Percentiles rank a stretch among this genome's conserved stretches.
These are phyloP conservation scores for Hypanus sabinus DNA, from an alignment of 2,113 vertebrate genomes.

Conservation along the genomic window DNA sequence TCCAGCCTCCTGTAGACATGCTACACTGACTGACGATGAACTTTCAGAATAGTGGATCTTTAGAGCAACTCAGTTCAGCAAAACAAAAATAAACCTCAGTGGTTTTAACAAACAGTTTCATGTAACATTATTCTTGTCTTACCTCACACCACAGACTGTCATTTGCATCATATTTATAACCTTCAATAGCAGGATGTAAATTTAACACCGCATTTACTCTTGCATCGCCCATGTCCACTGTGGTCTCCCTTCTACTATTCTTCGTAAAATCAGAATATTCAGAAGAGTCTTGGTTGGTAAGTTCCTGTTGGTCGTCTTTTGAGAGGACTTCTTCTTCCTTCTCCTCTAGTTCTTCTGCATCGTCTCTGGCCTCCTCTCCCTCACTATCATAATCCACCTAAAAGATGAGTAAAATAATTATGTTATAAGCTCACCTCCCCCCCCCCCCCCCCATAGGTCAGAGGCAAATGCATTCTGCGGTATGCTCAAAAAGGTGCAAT, in stretches of 20 bases:
- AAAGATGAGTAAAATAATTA: background rate
- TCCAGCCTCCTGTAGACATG: background rate
- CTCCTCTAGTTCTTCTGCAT: slow-evolving; percentile 39
- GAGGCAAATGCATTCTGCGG: background rate
- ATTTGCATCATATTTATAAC: slow-evolving; percentile 69
- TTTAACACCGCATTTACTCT: slow-evolving; percentile 63
- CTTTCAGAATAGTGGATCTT: too few relatives aligned
- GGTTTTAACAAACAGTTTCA: background rate
- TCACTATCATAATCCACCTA: slow-evolving; percentile 94
- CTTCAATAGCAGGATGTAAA: slow-evolving; percentile 58
- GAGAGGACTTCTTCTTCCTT: slow-evolving; percentile 45
- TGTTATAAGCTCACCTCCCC: background rate
- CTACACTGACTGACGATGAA: background rate
- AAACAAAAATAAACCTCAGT: background rate
- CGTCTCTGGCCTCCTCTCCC: slow-evolving; percentile 53
- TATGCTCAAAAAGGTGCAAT: too few relatives aligned
- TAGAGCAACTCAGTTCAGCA: background rate
- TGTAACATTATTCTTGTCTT: slow-evolving; percentile 38
- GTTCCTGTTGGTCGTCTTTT: slow-evolving; percentile 40
- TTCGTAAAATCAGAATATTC: background rate
- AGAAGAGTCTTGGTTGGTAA: slow-evolving; percentile 38
- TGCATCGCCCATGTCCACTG: slow-evolving; percentile 42
- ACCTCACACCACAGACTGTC: slow-evolving; percentile 88
- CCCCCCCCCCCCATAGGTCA: background rate
- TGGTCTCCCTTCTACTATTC: background rate